Conservation (phyloP, 2,797 vertebrate species). For the Pangasius krempfi region DNA sequence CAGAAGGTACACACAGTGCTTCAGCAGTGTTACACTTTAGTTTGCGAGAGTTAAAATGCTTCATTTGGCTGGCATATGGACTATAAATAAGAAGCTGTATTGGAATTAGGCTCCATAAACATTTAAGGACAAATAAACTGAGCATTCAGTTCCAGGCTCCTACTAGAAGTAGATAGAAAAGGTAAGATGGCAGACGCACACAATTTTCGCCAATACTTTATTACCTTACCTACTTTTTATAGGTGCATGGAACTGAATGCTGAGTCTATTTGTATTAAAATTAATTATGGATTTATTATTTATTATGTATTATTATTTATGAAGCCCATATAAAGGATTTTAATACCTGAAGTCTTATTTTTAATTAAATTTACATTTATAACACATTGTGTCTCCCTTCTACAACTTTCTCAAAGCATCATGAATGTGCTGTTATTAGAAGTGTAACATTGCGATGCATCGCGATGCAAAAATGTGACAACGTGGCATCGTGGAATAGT, state of each 20-base stretch:
- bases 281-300: neutral
- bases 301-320: constrained; percentile 3
- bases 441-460: neutral
- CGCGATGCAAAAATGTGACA: neutral
- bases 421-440: neutral
- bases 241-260: neutral
- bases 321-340: neutral
- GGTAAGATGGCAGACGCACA: neutral
- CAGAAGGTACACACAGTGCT: neutral
- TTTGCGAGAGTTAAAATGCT: neutral
- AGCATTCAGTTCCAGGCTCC: neutral
- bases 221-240: neutral
- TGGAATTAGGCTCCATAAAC: neutral
- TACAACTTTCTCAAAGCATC: neutral
- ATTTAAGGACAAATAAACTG: neutral
- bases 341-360: neutral
- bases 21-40: neutral
- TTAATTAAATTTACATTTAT: neutral
- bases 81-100: neutral
- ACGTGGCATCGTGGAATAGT: too few relatives aligned
- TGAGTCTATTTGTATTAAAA: neutral
- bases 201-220: neutral
- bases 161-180: neutral
- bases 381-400: neutral
- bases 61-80: neutral